Evolutionary conservation across 1,140 invertebrate species (phyloP).

Genomic region (Drosophila suzukii): DNA sequence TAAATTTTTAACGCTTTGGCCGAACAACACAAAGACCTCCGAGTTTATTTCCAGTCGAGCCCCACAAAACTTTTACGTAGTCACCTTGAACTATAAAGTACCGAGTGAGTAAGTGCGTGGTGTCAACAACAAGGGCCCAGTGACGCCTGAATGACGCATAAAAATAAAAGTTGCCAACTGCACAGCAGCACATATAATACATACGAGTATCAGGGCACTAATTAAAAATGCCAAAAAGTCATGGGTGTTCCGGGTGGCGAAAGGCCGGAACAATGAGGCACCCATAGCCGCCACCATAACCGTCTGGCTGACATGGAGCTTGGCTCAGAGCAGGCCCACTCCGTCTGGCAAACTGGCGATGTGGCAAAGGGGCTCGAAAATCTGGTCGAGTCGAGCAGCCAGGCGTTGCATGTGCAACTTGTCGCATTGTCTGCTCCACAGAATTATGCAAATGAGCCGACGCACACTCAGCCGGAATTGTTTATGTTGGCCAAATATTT

Average conservation of each 20-base stretch:
- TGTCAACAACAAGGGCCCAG: constrained; percentile 35
- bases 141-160: constrained; percentile 65
- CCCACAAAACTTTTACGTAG: constrained; percentile 58
- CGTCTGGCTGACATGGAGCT: constrained; percentile 58
- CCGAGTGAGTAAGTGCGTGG: constrained; percentile 15
- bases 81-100: constrained; percentile 80
- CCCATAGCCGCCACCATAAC: constrained; percentile 5
- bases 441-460: constrained; percentile 76
- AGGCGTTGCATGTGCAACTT: constrained; percentile 74
- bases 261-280: constrained; percentile 39
- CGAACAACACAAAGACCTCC: constrained; percentile 28
- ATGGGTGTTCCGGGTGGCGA: constrained; percentile 26
- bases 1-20: constrained; percentile 31
- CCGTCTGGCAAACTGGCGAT: constrained; percentile 15
- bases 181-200: constrained; percentile 20
- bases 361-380: constrained; percentile 21
- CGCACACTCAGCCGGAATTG: constrained; percentile 23
- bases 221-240: constrained; percentile 82
- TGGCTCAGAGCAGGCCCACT: not conserved
- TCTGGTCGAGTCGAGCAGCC: constrained; percentile 42
- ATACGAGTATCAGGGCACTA: constrained; percentile 43
- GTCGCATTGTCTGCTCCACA: constrained; percentile 77
- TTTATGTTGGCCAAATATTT: constrained; percentile 42
- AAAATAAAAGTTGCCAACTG: constrained; percentile 61
- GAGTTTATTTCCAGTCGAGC: constrained; percentile 54